Conservation (phyloP, 2,113 vertebrate genomes). For the Bufo bufo region DNA sequence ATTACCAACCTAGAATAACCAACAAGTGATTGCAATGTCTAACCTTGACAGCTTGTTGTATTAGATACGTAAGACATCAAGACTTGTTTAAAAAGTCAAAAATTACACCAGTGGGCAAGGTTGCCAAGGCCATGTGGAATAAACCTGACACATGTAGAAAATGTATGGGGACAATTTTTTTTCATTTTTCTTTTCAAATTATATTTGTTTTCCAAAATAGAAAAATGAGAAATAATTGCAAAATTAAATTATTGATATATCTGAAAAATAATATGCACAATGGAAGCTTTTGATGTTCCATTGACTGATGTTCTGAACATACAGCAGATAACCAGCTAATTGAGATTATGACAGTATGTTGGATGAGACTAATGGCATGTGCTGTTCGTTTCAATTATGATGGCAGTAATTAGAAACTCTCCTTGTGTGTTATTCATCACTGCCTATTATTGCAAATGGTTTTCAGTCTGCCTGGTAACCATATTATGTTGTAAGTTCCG, state of each 20-base stretch:
- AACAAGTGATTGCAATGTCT: conserved; percentile 25
- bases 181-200: not conserved
- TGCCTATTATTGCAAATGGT: not conserved
- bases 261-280: not conserved
- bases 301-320: not conserved
- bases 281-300: not conserved
- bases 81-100: not conserved
- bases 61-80: not conserved
- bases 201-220: not conserved
- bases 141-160: not conserved
- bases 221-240: not conserved
- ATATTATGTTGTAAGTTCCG: not conserved
- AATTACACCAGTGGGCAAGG: not conserved
- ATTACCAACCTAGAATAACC: conserved; percentile 25
- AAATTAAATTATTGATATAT: not conserved
- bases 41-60: conserved; percentile 28
- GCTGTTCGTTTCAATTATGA: not conserved
- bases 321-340: not conserved
- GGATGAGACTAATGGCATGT: not conserved
- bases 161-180: not conserved
- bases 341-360: not conserved
- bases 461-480: not conserved
- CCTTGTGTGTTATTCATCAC: not conserved
- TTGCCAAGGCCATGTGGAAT: not conserved
- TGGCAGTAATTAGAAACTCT: not conserved